phyloP scores from a whole-genome alignment of 1,140 invertebrate genomes.

The Monochamus saltuarius region DNA sequence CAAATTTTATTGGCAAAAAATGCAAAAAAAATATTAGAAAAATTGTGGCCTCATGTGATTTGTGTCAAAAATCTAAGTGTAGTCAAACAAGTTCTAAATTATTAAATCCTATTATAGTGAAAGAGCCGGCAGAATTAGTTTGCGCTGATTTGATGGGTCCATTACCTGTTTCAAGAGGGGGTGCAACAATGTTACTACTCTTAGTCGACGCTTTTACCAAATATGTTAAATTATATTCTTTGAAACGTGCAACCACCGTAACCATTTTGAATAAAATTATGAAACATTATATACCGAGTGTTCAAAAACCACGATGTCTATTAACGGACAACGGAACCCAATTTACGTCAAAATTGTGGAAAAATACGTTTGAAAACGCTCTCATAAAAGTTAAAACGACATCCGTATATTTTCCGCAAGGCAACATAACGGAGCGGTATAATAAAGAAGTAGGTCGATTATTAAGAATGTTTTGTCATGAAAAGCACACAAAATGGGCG shows the following conservation, averaged over 20 bases:
- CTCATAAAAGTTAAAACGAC: not conserved
- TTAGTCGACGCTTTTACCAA: constrained; percentile 9
- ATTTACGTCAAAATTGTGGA: constrained; percentile 3
- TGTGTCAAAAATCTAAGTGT: constrained; percentile 14
- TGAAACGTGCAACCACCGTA: constrained; percentile 3
- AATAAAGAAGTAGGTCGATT: constrained; percentile 16
- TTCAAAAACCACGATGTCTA: constrained; percentile 5
- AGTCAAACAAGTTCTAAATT: not conserved
- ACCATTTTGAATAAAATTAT: not conserved
- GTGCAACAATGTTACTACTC: not conserved
- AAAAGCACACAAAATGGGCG: constrained; percentile 17
- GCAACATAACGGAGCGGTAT: constrained; percentile 9
- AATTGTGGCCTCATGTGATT: constrained; percentile 9
- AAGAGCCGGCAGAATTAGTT: too few relatives aligned
- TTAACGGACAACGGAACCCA: constrained; percentile 12
- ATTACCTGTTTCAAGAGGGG: not conserved
- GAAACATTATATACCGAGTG: constrained; percentile 5
- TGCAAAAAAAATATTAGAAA: constrained; percentile 3
- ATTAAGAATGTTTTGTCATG: constrained; percentile 11
- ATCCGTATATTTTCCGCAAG: constrained; percentile 16
- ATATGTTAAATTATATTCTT: constrained; percentile 11
- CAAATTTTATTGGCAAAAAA: constrained; percentile 15
- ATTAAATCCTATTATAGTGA: not conserved
- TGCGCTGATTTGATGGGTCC: too few relatives aligned
- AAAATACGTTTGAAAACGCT: not conserved